Base-by-base conservation (phyloP, 2,113 vertebrate species). In the Nyctibius bracteatus region DNA sequence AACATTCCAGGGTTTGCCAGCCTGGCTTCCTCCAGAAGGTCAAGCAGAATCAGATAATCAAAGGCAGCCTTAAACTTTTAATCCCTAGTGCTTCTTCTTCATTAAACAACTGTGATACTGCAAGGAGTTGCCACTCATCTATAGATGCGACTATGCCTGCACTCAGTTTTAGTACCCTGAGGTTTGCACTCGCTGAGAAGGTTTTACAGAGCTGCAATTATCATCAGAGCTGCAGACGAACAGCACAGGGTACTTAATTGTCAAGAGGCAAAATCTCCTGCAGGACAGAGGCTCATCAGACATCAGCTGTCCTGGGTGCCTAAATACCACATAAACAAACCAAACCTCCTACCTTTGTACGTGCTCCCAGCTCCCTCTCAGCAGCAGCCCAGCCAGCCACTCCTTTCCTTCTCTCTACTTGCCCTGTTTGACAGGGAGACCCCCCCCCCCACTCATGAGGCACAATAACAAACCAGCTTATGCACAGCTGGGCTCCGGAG, bases 141-240 rank as follows among this genome's bases (percentile, higher is more conserved):
- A 9, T 2, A 24, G 86, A 28, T 11, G 2, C 14, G 28, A 27
- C 49, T 75, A 10, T 31, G 62, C 43, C 75, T 39, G 55, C 35
- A 31, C 83, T 93, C 27, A 9, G 31, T 51, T 57, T 71, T 23
- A 31, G 71, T 3, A 25, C 77, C 83, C 73, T 1, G 6, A 54
- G 68, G 89, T 63, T 18, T 66, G 72, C 47, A 28, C 75, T 59
- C 57, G 59, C 88, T 92, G 94, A 83, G 90, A 66, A 71, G 46
- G 15, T 66, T 44, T 63, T 43, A 46, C 35, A 88, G 79, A 57
- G 61, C 62, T 85, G 91, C 80, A 88, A 89, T 94, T 44, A 92
- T 47, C 94, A 93, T 89, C 92, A 91, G 85, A 83, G 55, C 88
- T 43, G 58, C 84, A 65, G 65, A 91, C 28, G 44, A 85, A 87